Evolutionary conservation across 2,888 invertebrate genomes (phyloP).

Genomic region (Cacoxenus indagator): DNA sequence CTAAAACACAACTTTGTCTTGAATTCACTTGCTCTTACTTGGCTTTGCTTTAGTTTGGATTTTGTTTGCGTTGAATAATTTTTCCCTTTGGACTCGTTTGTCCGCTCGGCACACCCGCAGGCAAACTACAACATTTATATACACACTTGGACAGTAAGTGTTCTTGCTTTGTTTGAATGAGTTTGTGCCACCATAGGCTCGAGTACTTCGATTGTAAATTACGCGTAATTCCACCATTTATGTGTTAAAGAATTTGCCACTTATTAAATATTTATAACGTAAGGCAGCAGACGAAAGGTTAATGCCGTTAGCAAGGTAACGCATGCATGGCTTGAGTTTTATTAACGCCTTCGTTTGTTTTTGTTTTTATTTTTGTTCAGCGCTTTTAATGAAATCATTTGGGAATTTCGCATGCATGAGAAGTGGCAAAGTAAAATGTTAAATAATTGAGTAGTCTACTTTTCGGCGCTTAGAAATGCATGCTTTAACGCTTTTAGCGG

Average conservation of each 20-base stretch:
- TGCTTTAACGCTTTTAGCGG: neutral
- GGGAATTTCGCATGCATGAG: constrained; percentile 55
- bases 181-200: neutral
- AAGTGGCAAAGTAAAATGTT: constrained; percentile 46
- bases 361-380: constrained; percentile 28
- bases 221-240: constrained; percentile 61
- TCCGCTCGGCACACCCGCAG: constrained; percentile 30
- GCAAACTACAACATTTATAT: neutral
- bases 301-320: neutral
- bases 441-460: constrained; percentile 51
- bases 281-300: constrained; percentile 2
- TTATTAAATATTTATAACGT: constrained; percentile 62
- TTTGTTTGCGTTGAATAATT: constrained; percentile 50
- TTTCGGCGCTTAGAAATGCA: neutral
- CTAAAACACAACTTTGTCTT: neutral
- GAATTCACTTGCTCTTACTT: neutral
- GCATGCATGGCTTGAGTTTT: neutral
- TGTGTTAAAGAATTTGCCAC: constrained; percentile 63
- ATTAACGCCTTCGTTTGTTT: neutral
- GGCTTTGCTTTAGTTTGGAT: neutral
- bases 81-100: constrained; percentile 62
- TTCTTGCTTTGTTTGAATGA: neutral
- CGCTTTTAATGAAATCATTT: constrained; percentile 54
- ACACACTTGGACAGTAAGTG: neutral
- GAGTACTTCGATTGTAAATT: constrained; percentile 56